phyloP scores from a whole-genome alignment of 2,888 invertebrate species.

The Ischnura elegans region DNA sequence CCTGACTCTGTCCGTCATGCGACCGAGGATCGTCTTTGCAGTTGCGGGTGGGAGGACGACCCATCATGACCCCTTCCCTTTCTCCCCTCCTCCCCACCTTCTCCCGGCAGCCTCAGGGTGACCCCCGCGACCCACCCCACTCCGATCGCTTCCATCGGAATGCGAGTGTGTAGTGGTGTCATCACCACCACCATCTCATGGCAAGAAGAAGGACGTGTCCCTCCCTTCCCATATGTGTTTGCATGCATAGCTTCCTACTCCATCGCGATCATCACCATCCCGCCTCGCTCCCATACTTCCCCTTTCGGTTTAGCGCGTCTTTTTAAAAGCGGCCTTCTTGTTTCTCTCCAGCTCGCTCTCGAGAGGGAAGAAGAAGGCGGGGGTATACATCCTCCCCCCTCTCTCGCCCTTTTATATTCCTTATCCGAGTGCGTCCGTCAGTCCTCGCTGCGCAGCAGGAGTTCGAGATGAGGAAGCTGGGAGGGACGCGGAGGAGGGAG shows the following conservation, averaged over 20 bases:
- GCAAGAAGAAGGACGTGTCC: not conserved
- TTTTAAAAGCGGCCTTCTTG: not conserved
- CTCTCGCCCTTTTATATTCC: not conserved
- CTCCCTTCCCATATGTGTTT: no score
- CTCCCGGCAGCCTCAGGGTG: not conserved
- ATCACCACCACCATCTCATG: conserved; percentile 10
- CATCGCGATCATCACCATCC: no score
- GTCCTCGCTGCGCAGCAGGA: not conserved
- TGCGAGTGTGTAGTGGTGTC: conserved; percentile 13
- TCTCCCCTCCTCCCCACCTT: not conserved
- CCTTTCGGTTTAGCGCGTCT: conserved; percentile 8
- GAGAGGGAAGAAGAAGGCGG: no score
- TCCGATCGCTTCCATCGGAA: conserved; percentile 28
- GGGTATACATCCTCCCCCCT: not conserved
- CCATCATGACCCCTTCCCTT: not conserved
- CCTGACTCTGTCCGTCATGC: not conserved
- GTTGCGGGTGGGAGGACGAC: not conserved
- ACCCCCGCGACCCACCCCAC: not conserved
- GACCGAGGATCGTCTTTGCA: not conserved
- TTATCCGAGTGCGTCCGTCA: not conserved
- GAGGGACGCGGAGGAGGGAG: not conserved
- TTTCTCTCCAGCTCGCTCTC: not conserved
- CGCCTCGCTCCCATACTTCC: not conserved
- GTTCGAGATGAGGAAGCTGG: not conserved
- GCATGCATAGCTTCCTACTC: no score